Evolutionary conservation across 2,113 vertebrate species (phyloP), one percentile per base, ranked within the genome.

Genomic region (Stercorarius parasiticus): DNA sequence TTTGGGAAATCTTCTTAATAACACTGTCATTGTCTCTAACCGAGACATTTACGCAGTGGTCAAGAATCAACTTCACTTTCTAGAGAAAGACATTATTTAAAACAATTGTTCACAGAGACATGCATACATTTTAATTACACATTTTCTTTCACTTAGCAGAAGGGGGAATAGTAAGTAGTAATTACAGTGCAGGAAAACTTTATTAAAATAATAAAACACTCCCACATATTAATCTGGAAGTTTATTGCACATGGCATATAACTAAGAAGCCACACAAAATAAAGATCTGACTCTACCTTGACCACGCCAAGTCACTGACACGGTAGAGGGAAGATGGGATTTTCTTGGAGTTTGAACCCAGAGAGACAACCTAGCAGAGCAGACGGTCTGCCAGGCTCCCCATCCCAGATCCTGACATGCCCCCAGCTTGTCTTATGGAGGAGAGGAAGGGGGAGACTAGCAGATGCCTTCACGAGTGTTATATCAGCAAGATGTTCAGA

Each of bases 21-120:
- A 86, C 10, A 22, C 96, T 96, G 82, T 97, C 96, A 34, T 65
- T 38, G 73, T 98, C 98, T 42, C 92, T 98, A 85, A 97, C 82
- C 6, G 91, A 88, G 32, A 94, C 95, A 71, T 98, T 98, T 67
- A 96, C 67, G 10, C 99, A 99, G 93, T 98, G 98, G 94, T 99
- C 99, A 95, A 99, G 98, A 91, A 98, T 96, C 97, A 99, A 96
- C 96, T 99, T 98, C 40, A 99, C 98, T 25, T 97, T 97, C 99
- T 99, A 91, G 67, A 95, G 61, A 91, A 92, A 94, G 30, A 20
- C 25, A 69, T 87, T 76, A 82, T 91, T 82, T 79, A 27, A 86
- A 95, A 77, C 30, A 77, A 71, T 74, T 72, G 19, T 17, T 73
- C 43, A 34, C 20, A 38, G 38, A 90, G 58, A 62, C 0, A 0